Conservation (phyloP, 1,140 invertebrate species). For the Ctenoplectra terminalis region DNA sequence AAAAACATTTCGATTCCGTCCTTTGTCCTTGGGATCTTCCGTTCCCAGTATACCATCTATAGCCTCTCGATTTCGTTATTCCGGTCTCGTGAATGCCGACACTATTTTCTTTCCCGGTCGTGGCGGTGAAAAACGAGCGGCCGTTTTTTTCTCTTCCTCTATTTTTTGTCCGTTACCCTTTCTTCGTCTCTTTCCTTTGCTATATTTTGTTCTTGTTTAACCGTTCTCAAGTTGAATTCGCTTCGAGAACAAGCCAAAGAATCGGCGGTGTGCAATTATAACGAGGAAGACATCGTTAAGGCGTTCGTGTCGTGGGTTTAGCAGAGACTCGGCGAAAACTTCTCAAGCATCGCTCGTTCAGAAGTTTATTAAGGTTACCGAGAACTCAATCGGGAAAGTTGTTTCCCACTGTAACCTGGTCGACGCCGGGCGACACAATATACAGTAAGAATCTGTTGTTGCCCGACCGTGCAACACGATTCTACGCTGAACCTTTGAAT, state of each 20-base stretch:
- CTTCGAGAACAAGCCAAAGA: background rate
- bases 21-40: conserved; percentile 1
- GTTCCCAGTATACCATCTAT: background rate
- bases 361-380: conserved; percentile 35
- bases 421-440: conserved; percentile 8
- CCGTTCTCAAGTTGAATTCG: background rate
- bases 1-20: conserved; percentile 37
- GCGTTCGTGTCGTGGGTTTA: no score
- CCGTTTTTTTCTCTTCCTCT: background rate
- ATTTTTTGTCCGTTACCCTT: background rate
- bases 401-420: background rate
- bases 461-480: conserved; percentile 13
- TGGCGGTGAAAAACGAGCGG: background rate
- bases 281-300: conserved; percentile 2
- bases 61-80: conserved; percentile 32
- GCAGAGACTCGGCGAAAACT: background rate
- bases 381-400: background rate
- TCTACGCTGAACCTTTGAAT: conserved; percentile 23
- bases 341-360: conserved; percentile 17
- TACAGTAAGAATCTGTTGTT: background rate
- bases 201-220: background rate
- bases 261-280: conserved; percentile 20
- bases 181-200: no score
- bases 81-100: conserved; percentile 17
- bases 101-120: background rate